phyloP scores from a whole-genome alignment of 2,113 vertebrate genomes.

The Eretmochelys imbricata region DNA sequence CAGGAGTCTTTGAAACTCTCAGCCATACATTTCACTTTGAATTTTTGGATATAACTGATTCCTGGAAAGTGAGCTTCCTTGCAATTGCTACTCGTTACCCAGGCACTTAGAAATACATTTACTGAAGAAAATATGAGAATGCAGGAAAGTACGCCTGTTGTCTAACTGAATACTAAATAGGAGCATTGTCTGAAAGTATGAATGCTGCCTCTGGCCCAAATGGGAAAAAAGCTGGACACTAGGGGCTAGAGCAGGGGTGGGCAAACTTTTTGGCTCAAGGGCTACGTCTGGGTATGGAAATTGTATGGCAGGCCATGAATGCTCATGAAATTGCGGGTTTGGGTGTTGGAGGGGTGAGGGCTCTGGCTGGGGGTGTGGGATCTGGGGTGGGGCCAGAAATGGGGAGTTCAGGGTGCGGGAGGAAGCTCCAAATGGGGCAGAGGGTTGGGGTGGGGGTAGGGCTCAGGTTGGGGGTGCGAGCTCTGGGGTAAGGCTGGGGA shows the following conservation, averaged over 20 bases:
- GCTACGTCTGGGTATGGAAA: too few relatives aligned
- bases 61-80: neutral
- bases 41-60: neutral
- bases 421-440: too few relatives aligned
- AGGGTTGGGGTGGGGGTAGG: too few relatives aligned
- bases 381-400: too few relatives aligned
- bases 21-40: neutral
- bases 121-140: neutral
- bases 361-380: too few relatives aligned
- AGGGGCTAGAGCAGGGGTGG: neutral
- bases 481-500: too few relatives aligned
- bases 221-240: neutral
- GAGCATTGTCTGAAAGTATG: neutral
- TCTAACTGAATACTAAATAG: neutral
- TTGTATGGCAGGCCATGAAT: too few relatives aligned
- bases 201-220: rapidly evolving
- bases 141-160: neutral
- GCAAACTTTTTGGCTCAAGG: too few relatives aligned
- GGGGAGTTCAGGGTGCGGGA: too few relatives aligned
- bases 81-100: neutral
- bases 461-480: too few relatives aligned
- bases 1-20: neutral
- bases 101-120: neutral
- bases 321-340: too few relatives aligned
- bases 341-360: too few relatives aligned